A percentile compares a stretch with the other conserved stretches of the same genome.
These are phyloP conservation scores for Acronicta leporina DNA, from an alignment of 2,888 invertebrate species.

Conservation along the genomic window DNA sequence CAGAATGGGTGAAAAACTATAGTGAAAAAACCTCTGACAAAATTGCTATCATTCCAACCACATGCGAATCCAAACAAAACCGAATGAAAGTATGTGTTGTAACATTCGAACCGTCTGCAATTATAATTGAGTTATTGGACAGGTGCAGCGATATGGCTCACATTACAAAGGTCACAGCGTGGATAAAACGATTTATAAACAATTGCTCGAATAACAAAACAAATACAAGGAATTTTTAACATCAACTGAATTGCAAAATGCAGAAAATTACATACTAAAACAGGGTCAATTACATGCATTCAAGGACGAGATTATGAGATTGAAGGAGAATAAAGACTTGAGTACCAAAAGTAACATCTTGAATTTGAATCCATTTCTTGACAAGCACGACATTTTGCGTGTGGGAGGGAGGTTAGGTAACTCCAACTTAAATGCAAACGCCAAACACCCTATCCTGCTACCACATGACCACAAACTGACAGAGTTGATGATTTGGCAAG, in stretches of 20 bases:
- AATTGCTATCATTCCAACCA: not conserved
- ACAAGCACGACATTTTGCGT: not conserved
- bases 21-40: not conserved
- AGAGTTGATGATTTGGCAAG: no score
- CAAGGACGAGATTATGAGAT: conserved; percentile 5
- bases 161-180: conserved; percentile 5
- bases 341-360: not conserved
- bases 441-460: no score
- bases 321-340: no score
- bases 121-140: conserved; percentile 6
- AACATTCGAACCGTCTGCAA: conserved; percentile 5
- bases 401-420: no score
- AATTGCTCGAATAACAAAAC: not conserved
- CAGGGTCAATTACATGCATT: conserved; percentile 7
- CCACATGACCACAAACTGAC: no score
- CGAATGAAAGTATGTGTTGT: conserved; percentile 3
- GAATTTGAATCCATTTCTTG: conserved; percentile 7
- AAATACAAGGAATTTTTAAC: not conserved
- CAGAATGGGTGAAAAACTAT: conserved; percentile 5
- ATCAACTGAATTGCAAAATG: not conserved
- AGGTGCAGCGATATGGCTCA: not conserved
- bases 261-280: conserved; percentile 1
- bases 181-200: conserved; percentile 2
- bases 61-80: conserved; percentile 12
- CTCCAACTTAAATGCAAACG: no score